A percentile compares a stretch with the other conserved stretches of the same genome.
phyloP scores from a whole-genome alignment of 2,797 vertebrate species.

The Trachurus trachurus region DNA sequence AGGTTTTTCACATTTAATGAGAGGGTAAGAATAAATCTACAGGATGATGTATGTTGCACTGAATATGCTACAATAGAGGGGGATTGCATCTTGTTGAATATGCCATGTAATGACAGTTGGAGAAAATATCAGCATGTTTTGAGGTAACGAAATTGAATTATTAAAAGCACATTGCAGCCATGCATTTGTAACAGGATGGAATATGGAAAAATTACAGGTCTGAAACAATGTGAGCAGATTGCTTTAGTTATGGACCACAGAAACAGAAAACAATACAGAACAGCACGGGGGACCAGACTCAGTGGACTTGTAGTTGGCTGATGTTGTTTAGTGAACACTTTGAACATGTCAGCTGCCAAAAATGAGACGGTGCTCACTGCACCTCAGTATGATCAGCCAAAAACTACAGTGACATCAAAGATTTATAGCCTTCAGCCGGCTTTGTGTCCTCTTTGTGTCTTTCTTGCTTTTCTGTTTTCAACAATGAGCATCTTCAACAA shows the following conservation, averaged over 20 bases:
- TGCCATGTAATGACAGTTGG: background rate
- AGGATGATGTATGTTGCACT: constrained; percentile 28
- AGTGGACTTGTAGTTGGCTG: constrained; percentile 2
- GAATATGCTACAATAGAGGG: constrained; percentile 33
- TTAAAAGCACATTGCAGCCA: constrained; percentile 3
- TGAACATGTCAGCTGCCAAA: constrained; percentile 14
- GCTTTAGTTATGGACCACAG: constrained; percentile 4
- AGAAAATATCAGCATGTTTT: background rate
- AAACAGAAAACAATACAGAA: constrained; percentile 25
- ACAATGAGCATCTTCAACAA: background rate
- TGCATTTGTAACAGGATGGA: constrained; percentile 1
- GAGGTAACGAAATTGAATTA: background rate
- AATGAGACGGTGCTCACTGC: constrained; percentile 4
- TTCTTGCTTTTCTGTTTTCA: constrained; percentile 9
- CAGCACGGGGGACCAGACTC: background rate
- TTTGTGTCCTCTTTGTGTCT: constrained; percentile 6
- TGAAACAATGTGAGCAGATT: constrained; percentile 5
- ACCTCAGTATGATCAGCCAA: constrained; percentile 12
- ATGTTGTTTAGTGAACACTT: constrained; percentile 4
- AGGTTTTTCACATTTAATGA: constrained; percentile 46
- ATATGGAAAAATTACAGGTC: constrained; percentile 14
- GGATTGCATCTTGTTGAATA: background rate
- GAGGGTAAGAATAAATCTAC: constrained; percentile 21
- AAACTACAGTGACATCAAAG: constrained; percentile 5
- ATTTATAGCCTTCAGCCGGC: background rate